Percentiles rank a stretch among this genome's conserved stretches.
Evolutionary conservation across 2,113 vertebrate genomes (phyloP).

Genomic region (Lipophrys pholis): DNA sequence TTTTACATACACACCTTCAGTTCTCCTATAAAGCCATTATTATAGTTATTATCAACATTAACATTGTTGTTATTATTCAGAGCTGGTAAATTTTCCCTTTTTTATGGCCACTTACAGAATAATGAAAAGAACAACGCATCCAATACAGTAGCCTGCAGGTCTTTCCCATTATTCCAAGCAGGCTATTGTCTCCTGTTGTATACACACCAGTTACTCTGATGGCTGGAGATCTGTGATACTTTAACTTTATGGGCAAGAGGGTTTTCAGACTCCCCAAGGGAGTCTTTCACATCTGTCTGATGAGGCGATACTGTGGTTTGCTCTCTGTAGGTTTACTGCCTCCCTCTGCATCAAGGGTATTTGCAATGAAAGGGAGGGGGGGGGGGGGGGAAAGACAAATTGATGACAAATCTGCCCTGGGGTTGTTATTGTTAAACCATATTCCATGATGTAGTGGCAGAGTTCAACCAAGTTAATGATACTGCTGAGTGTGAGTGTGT

Average conservation of each 20-base stretch:
- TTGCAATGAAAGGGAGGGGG: slow-evolving; percentile 12
- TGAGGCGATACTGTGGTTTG: slow-evolving; percentile 44
- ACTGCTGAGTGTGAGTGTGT: slow-evolving; percentile 26
- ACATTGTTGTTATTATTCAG: neutral
- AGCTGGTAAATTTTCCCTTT: neutral
- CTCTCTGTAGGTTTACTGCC: slow-evolving; percentile 27
- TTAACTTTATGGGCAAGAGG: slow-evolving; percentile 56
- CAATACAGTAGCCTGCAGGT: slow-evolving; percentile 16
- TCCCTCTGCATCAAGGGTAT: slow-evolving; percentile 43
- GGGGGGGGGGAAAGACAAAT: slow-evolving; percentile 51
- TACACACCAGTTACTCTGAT: slow-evolving; percentile 53
- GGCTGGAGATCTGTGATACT: slow-evolving; percentile 41
- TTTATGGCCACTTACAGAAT: slow-evolving; percentile 4
- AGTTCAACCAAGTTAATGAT: slow-evolving; percentile 71
- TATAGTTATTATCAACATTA: neutral
- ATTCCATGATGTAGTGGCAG: slow-evolving; percentile 63
- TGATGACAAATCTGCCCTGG: slow-evolving; percentile 63
- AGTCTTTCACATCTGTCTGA: slow-evolving; percentile 55
- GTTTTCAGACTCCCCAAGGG: slow-evolving; percentile 31
- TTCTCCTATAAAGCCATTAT: neutral
- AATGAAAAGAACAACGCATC: slow-evolving; percentile 22
- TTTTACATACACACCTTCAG: neutral
- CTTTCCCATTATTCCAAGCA: slow-evolving; percentile 12
- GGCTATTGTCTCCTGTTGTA: slow-evolving; percentile 18
- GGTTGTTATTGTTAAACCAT: slow-evolving; percentile 71